Evolutionary conservation across 2,797 vertebrate species (phyloP).

Genomic region (Diceros bicornis): DNA sequence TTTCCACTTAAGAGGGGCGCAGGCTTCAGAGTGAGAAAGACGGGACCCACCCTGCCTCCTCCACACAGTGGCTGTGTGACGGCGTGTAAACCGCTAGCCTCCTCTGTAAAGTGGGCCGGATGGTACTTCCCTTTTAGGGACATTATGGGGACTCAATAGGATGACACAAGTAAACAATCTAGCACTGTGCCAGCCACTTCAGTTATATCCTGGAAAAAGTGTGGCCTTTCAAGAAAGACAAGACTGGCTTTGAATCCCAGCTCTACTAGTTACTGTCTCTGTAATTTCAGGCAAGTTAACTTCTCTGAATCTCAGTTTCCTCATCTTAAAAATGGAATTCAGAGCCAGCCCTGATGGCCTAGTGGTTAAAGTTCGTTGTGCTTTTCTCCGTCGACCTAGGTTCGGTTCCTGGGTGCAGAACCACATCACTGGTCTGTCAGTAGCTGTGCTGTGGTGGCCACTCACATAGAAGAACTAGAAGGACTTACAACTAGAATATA

Average conservation of each 20-base stretch:
- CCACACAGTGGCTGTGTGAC: background rate
- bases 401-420: no score
- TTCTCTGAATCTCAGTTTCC: background rate
- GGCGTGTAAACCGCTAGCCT: background rate
- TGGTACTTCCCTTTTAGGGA: background rate
- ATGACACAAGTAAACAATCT: background rate
- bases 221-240: background rate
- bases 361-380: no score
- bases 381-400: no score
- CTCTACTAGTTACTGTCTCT: no score
- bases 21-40: background rate
- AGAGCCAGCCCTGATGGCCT: no score
- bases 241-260: background rate
- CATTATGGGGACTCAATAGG: rapidly evolving
- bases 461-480: no score
- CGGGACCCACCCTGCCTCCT: rapidly evolving
- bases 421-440: no score
- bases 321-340: background rate
- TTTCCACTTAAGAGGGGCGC: background rate
- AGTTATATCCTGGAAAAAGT: background rate
- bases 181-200: background rate
- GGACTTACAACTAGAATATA: no score
- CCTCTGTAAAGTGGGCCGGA: background rate
- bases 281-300: background rate
- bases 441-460: no score